Evolutionary conservation across 2,113 vertebrate species (phyloP), one percentile per base, ranked within the genome.

Genomic region (Periophthalmus modestus): DNA sequence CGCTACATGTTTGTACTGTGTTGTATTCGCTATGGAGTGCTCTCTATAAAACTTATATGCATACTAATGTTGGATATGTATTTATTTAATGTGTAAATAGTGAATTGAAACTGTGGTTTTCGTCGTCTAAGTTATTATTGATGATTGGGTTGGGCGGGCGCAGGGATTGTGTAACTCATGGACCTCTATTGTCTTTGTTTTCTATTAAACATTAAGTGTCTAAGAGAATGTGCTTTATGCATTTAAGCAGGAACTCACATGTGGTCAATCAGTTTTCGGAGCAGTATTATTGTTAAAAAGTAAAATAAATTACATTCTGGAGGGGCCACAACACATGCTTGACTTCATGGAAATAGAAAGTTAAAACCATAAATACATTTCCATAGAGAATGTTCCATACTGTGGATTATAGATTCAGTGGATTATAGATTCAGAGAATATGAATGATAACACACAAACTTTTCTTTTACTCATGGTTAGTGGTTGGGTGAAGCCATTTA

Each of bases 61-160:
- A 93, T 89, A 86, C 87, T 85, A 89, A 77, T 89, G 83, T 78
- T 94, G 91, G 89, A 93, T 88, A 94, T 93, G 88, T 92, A 92
- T 94, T 93, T 92, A 92, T 94, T 94, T 86, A 82, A 67, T 10
- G 54, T 93, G 91, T 93, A 91, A 89, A 92, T 90, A 88, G 80
- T 34, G 46, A 75, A 77, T 80, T 81, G 15, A 7, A 59, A 62
- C 52, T 50, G 10, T 82, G 15, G 74, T 71, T 75, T 67, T 2
- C 18, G 19, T 83, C 7, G 2, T 34, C 0, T 62, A 84, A 92
- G 48, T 82, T 89, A 87, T 92, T 92, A 68, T 75, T 57, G 10
- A 72, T 62, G 59, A 62, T 10, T 14, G 14, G 59, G 28, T 4
- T 7, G 52, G 55, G 16, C 4, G 82, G 70, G 58, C 39, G 39